Evolutionary conservation across 2,113 vertebrate species (phyloP).

Genomic region (Psilopsiagon aymara): DNA sequence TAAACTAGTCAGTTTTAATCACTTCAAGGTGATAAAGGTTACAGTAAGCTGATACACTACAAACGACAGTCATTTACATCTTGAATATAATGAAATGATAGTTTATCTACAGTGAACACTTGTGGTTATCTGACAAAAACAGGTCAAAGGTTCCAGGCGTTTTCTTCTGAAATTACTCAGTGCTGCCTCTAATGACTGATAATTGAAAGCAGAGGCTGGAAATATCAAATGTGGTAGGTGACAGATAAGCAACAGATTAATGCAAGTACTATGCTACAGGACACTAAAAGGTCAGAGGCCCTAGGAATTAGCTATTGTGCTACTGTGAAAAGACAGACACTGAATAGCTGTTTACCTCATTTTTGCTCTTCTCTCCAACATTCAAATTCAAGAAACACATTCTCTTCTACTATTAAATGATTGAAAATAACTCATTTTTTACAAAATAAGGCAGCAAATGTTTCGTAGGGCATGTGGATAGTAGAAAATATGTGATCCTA

Average conservation of each 20-base stretch:
- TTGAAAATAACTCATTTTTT: not conserved
- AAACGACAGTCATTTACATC: slow-evolving; percentile 70
- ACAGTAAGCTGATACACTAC: slow-evolving; percentile 65
- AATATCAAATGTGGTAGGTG: slow-evolving; percentile 77
- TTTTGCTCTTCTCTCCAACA: not conserved
- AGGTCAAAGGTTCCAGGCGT: slow-evolving; percentile 85
- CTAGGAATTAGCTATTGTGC: slow-evolving; percentile 73
- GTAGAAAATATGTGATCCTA: not conserved
- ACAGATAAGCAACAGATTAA: slow-evolving; percentile 80
- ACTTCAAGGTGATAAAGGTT: slow-evolving; percentile 70
- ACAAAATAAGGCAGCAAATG: not conserved
- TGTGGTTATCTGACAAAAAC: slow-evolving; percentile 87
- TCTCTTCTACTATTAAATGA: not conserved
- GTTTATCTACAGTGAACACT: slow-evolving; percentile 84
- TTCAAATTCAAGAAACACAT: not conserved
- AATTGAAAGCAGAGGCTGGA: slow-evolving; percentile 87
- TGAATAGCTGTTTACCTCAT: slow-evolving; percentile 54
- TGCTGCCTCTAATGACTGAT: slow-evolving; percentile 83
- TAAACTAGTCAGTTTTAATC: slow-evolving; percentile 71
- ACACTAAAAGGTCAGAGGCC: slow-evolving; percentile 77
- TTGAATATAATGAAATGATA: slow-evolving; percentile 79
- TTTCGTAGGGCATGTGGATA: not conserved
- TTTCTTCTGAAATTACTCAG: slow-evolving; percentile 81
- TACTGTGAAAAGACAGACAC: slow-evolving; percentile 78
- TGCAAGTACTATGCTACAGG: slow-evolving; percentile 71